A percentile compares a stretch with the other conserved stretches of the same genome.
Conservation (phyloP, 1,140 invertebrate genomes). For the Phthorimaea operculella region DNA sequence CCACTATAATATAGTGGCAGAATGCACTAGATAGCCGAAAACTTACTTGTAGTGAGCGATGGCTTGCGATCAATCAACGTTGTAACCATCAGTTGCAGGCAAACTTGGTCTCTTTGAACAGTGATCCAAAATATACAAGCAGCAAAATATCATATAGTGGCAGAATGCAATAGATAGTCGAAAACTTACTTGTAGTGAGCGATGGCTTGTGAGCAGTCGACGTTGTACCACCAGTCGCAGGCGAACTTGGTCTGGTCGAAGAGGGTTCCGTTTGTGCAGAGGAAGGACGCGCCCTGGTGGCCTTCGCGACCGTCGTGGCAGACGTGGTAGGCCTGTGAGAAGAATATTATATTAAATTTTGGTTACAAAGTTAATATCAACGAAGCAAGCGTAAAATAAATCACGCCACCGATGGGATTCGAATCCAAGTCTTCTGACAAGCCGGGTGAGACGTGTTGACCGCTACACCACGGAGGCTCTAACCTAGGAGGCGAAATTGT, state of each 20-base stretch:
- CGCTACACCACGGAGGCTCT: too few species aligned
- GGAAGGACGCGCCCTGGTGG: slow-evolving; percentile 81
- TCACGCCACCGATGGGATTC: too few species aligned
- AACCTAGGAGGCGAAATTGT: too few species aligned
- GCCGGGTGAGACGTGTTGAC: too few species aligned
- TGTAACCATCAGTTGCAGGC: slow-evolving; percentile 95
- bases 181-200: slow-evolving; percentile 71
- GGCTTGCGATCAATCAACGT: slow-evolving; percentile 83
- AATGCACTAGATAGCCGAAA: too few species aligned
- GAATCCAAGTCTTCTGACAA: too few species aligned
- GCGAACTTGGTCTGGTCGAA: slow-evolving; percentile 89
- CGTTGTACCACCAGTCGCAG: slow-evolving; percentile 95
- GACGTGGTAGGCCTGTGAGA: slow-evolving; percentile 82
- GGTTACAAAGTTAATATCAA: slow-evolving; percentile 24
- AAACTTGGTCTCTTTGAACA: slow-evolving; percentile 89
- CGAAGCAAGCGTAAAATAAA: too few species aligned
- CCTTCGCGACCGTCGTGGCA: slow-evolving; percentile 86
- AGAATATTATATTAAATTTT: too few species aligned
- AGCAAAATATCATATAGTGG: too few species aligned
- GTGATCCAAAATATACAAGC: too few species aligned
- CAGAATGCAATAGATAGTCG: too few species aligned
- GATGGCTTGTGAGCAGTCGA: slow-evolving; percentile 79
- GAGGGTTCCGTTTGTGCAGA: slow-evolving; percentile 89
- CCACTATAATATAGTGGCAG: too few species aligned
- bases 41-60: slow-evolving; percentile 73